These are phyloP conservation scores for Bombus balteatus DNA, from an alignment of 1,140 invertebrate genomes.

Conservation along the genomic window DNA sequence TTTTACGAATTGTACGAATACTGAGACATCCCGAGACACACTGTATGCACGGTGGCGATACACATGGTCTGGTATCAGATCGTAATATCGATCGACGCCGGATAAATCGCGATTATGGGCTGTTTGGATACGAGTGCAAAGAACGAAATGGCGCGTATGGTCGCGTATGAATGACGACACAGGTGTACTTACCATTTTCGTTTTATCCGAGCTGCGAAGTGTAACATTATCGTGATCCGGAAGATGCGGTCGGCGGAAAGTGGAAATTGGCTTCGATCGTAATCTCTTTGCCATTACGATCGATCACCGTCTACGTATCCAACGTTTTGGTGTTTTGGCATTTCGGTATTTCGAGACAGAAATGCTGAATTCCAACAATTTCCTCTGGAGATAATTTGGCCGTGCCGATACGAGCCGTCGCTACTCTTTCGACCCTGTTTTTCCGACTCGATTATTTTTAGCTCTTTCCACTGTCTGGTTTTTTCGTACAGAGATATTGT, in stretches of 20 bases:
- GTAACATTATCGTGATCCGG: neutral
- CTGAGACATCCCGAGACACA: too few species aligned
- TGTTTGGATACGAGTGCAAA: neutral
- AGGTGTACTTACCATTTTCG: neutral
- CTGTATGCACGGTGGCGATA: too few species aligned
- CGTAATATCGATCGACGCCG: neutral
- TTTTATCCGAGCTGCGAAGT: neutral
- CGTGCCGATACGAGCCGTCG: too few species aligned
- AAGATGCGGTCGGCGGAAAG: neutral
- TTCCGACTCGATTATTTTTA: neutral
- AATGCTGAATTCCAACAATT: neutral
- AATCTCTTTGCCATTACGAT: neutral
- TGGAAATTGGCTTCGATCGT: neutral
- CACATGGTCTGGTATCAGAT: neutral
- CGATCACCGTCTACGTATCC: neutral
- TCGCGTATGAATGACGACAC: neutral
- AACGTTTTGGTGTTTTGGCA: neutral
- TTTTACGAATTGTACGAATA: too few species aligned
- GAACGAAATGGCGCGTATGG: neutral
- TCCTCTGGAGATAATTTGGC: neutral
- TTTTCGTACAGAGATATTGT: neutral
- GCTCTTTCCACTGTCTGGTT: accelerated
- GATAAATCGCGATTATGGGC: neutral
- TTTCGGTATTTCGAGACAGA: neutral
- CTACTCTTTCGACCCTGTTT: neutral